These are phyloP conservation scores for Chrysina gloriosa DNA, from an alignment of 2,888 invertebrate species.

Conservation along the genomic window DNA sequence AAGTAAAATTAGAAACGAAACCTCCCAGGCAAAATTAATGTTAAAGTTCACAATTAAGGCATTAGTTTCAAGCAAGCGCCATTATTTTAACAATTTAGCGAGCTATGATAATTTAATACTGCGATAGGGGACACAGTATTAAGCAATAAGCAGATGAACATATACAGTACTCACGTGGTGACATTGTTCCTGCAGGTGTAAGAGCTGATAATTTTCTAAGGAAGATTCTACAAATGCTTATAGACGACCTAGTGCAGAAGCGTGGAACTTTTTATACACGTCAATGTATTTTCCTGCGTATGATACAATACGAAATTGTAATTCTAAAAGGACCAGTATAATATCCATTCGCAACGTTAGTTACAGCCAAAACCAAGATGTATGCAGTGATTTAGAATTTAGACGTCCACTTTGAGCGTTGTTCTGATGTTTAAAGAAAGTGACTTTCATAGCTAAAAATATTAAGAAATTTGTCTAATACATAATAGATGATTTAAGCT, in stretches of 20 bases:
- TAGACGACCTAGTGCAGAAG: not conserved
- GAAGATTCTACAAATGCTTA: not conserved
- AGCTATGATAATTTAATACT: slow-evolving; percentile 2
- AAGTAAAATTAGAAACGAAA: slow-evolving; percentile 19
- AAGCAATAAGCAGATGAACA: not conserved
- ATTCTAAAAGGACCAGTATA: no score
- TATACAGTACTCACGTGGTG: not conserved
- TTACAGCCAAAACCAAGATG: no score
- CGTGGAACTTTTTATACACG: no score
- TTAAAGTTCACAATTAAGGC: not conserved
- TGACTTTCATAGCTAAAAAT: no score
- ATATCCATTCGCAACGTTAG: no score
- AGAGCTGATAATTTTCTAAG: not conserved
- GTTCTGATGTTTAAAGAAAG: no score
- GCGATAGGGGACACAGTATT: not conserved
- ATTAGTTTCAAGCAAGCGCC: not conserved
- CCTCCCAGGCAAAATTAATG: slow-evolving; percentile 1
- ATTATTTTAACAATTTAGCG: not conserved
- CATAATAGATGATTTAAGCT: no score
- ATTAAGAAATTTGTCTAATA: no score
- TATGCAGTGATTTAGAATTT: not conserved
- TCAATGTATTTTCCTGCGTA: no score
- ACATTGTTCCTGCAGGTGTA: not conserved
- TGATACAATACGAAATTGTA: no score
- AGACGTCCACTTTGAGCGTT: not conserved